Base-by-base conservation (phyloP, 2,113 vertebrate species). In the Spea bombifrons region DNA sequence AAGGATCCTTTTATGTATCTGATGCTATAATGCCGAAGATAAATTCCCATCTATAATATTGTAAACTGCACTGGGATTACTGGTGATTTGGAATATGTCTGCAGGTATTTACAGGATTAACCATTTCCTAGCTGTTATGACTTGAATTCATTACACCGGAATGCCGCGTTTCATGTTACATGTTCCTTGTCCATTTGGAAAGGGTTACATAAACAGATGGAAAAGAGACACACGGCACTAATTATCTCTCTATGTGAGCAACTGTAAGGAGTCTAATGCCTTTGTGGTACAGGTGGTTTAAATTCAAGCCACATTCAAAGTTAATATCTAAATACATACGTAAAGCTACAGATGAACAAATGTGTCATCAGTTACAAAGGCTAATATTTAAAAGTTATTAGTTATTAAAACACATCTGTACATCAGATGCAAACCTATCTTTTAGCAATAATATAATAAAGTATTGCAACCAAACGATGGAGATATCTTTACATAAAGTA, bases 191-290 rank as follows among this genome's bases (percentile, higher is more conserved):
- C 67, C 2, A 3, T 30, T 55, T 70, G 8, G 44, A 66, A 61
- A 2, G 66, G 75, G 66, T 15, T 76, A 61, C 75, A 70, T 61
- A 61, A 70, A 69, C 53, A 69, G 65, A 66, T 69, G 66, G 59
- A 61, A 50, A 46, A 52, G 47, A 76, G 75, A 69, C 53, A 49
- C 50, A 9, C 43, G 46, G 6, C 53, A 69, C 44, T 46, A 12
- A 47, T 68, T 67, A 57, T 57, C 44, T 76, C 63, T 48, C 17
- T 44, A 12, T 52, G n/a, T 4, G 44, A 66, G 43, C 73, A 75
- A 65, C 75, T 76, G 65, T 50, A 16, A 17, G 9, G 75, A 17
- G 67, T 68, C 75, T 68, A 47, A 66, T 61, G 63, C 5, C 69
- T 68, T 44, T 43, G 52, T 59, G 57, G 59, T 13, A n/a, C 66